Base-by-base conservation (phyloP, 2,113 vertebrate species). In the Hyla sarda region DNA sequence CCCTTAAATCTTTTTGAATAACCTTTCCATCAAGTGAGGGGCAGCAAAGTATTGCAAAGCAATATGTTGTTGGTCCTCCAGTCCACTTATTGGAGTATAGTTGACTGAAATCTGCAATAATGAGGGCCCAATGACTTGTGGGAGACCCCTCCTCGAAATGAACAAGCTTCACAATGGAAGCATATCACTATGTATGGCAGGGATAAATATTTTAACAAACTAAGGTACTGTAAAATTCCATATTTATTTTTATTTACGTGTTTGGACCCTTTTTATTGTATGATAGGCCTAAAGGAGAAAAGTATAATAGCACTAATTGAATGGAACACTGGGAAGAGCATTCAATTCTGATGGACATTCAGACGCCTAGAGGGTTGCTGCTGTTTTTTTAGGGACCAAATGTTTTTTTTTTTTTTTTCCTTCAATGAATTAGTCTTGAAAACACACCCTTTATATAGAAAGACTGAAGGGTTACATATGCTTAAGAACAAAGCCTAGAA, bases 181-280 rank as follows among this genome's bases (percentile, higher is more conserved):
- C 94, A 94, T 94, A 95, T 95, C 94, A 95, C 95, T 41, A 80
- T 80, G 95, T 96, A 96, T 98, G 95, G 96, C 97, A 98, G 96
- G 97, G 97, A 97, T 96, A 93, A 62, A 73, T 95, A 96, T 93
- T 96, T 96, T 96, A 96, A 95, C 95, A 92, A 96, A 96, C 95
- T 95, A 94, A 96, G 94, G 96, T 96, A 95, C 94, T 96, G 93
- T 96, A 96, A 96, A 94, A 93, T 81, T 93, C 96, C 94, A 96
- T 97, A 95, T 96, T 97, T 95, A 95, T 97, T 97, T 97, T 98
- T 95, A 72, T 72, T 95, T 96, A 92, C 92, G 95, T 94, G 93
- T 95, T 96, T 95, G 94, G 93, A 94, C 91, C 94, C 95, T 95
- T 95, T 96, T 93, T 95, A 95, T 93, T 95, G 92, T 91, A 89